Conservation (phyloP, 2,888 invertebrate genomes). For the Venustoraphidia nigricollis region DNA sequence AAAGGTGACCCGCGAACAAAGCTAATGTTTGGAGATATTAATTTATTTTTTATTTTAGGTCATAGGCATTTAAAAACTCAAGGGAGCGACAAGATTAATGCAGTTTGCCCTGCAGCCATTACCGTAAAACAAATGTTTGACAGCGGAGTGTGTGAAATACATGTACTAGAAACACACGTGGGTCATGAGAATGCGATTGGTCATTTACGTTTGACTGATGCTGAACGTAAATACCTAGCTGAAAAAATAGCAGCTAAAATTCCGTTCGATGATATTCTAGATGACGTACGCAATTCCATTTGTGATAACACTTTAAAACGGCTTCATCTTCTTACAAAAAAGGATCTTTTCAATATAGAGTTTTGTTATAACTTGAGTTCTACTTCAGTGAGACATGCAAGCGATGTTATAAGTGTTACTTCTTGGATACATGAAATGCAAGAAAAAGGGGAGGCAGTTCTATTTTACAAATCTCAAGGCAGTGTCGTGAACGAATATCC, state of each 20-base stretch:
- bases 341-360: slow-evolving; percentile 6
- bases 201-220: slow-evolving; percentile 1
- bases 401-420: slow-evolving; percentile 1
- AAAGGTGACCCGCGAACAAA: too few relatives aligned
- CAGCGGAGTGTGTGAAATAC: not conserved
- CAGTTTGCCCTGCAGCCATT: slow-evolving; percentile 5
- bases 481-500: slow-evolving; percentile 5
- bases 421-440: slow-evolving; percentile 1
- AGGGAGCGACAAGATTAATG: slow-evolving; percentile 5
- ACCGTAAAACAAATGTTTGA: not conserved
- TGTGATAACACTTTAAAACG: not conserved
- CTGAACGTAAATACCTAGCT: slow-evolving; percentile 3
- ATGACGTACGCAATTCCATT: slow-evolving; percentile 4
- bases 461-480: slow-evolving; percentile 2
- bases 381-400: not conserved
- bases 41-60: too few relatives aligned
- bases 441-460: not conserved
- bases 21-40: too few relatives aligned
- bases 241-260: slow-evolving; percentile 3
- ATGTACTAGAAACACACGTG: slow-evolving; percentile 1
- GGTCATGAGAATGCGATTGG: slow-evolving; percentile 2
- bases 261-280: slow-evolving; percentile 3
- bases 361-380: not conserved
- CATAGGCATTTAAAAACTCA: not conserved
- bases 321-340: slow-evolving; percentile 4